Evolutionary conservation across 2,888 invertebrate genomes (phyloP), one percentile per base, ranked within the genome.

Genomic region (Pristionchus mayeri): DNA sequence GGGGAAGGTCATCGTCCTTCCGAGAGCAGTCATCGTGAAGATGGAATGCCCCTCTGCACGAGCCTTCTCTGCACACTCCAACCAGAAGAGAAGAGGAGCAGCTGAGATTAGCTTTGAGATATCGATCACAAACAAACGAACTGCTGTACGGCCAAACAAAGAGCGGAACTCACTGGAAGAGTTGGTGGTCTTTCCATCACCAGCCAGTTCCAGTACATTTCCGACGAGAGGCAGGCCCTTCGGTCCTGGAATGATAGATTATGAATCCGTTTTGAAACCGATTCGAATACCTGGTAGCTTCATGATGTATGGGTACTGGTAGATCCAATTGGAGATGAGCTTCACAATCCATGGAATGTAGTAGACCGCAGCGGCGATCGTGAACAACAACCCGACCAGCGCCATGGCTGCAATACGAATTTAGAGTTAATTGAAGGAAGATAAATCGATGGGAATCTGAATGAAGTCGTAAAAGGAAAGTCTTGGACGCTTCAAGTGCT

Each of bases 201-300:
- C 80, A 0, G 54, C 54, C 37, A 80, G 11, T 18, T 80, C 80
- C 30, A 80, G 37, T 9, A 40, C 24, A 11, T 24, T 80, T 21
- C 80, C 80, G 6, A 80, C 40, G 13, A 80, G 34, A 30, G 80
- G 80, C 13, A 57, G 57, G n/a, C 80, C 80, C n/a, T 54, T 80
- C 6, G 80, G 80, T n/a, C 80, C 80, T 71, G 44, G 9, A 9
- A 71, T 24, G n/a, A 71, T 30, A 11, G 2, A 71, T 71, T 40
- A 16, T 63, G 30, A 34, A 40, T 21, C n/a, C n/a, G n/a, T n/a
- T 37, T 37, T 63, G 21, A 7, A 13, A 67, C 0, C 3, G 57
- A 16, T n/a, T n/a, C 54, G 4, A 9, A 40, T 40, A 71, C 71
- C 71, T 18, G 80, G 80, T 0, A 80, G 80, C 57, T 80, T 80